Percentiles rank a stretch among this genome's conserved stretches.
phyloP scores from a whole-genome alignment of 2,797 vertebrate genomes.

The Crenichthys baileyi region DNA sequence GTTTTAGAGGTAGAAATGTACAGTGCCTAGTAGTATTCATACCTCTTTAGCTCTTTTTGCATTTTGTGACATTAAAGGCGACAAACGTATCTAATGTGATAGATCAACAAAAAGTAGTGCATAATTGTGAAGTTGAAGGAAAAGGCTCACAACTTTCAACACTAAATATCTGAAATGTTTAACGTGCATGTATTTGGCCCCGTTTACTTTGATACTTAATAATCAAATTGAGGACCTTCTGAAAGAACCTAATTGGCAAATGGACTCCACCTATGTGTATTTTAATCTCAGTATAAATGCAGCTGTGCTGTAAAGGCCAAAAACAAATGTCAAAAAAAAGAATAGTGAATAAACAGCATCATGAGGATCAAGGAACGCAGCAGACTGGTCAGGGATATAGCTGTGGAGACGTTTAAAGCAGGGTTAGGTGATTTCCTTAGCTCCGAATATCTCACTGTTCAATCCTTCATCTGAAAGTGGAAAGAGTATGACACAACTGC shows the following conservation, averaged over 20 bases:
- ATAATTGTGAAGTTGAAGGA: not conserved
- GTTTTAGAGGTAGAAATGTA: not conserved
- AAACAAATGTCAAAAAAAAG: not conserved
- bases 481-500: no score
- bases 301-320: not conserved
- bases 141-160: not conserved
- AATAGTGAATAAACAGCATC: not conserved
- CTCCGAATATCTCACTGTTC: no score
- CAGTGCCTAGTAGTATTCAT: not conserved
- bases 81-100: not conserved
- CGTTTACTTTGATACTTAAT: not conserved
- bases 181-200: not conserved
- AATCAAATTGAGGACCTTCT: not conserved
- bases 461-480: no score
- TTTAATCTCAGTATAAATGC: not conserved
- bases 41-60: not conserved
- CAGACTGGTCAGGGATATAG: not conserved
- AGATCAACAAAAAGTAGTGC: not conserved
- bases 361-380: not conserved
- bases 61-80: not conserved
- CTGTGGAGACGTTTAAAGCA: no score
- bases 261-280: not conserved
- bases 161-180: no score
- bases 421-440: no score
- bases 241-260: not conserved